phyloP scores from a whole-genome alignment of 1,140 invertebrate genomes.

The Reticulitermes speratus region DNA sequence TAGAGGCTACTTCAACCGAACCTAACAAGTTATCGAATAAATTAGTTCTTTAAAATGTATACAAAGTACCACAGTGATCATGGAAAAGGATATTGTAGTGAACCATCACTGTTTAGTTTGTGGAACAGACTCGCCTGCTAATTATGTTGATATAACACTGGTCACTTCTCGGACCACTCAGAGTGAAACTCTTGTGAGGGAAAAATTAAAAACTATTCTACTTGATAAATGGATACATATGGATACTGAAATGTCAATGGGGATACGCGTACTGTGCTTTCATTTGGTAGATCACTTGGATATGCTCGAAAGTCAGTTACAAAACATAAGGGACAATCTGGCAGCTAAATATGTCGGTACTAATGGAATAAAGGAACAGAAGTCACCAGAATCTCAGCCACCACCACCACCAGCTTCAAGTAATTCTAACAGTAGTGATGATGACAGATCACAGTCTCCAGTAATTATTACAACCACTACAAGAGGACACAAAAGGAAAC shows the following conservation, averaged over 20 bases:
- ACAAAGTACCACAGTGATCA: constrained; percentile 17
- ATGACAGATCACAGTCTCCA: not conserved
- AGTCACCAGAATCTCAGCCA: no score
- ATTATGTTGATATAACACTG: constrained; percentile 30
- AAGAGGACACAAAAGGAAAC: not conserved
- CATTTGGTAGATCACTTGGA: constrained; percentile 32
- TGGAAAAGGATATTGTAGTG: constrained; percentile 27
- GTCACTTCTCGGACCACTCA: constrained; percentile 28
- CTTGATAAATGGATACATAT: constrained; percentile 20
- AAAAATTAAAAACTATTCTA: constrained; percentile 30
- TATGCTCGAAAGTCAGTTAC: no score
- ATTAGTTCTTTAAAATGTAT: constrained; percentile 8
- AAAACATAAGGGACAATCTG: no score
- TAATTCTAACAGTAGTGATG: not conserved
- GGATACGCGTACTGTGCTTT: constrained; percentile 26
- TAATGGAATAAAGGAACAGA: no score
- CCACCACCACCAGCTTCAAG: not conserved
- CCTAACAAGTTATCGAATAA: not conserved
- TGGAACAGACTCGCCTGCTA: constrained; percentile 24
- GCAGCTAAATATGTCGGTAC: no score
- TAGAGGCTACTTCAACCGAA: constrained; percentile 2
- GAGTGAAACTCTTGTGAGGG: constrained; percentile 23
- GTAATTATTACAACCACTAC: not conserved
- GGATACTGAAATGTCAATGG: constrained; percentile 28
- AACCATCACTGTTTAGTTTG: no score